Evolutionary conservation across 2,888 invertebrate species (phyloP).

Genomic region (Apoderus coryli): DNA sequence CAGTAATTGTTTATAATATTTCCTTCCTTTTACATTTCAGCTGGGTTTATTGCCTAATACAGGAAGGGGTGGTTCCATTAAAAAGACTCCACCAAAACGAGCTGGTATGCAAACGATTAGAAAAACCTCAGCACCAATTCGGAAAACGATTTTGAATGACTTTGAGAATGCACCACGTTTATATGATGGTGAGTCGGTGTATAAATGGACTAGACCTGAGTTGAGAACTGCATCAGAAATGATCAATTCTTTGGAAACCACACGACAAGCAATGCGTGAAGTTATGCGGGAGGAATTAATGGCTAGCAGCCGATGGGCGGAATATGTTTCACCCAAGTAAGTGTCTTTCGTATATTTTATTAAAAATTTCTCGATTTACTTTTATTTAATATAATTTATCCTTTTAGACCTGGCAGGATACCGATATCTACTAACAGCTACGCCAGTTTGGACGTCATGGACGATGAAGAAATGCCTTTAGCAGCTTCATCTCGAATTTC

Average conservation of each 20-base stretch:
- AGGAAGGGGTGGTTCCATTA: background rate
- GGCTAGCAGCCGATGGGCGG: constrained; percentile 20
- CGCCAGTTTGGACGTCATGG: constrained; percentile 28
- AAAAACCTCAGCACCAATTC: too few species aligned
- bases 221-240: constrained; percentile 21
- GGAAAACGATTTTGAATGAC: constrained; percentile 27
- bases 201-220: constrained; percentile 24
- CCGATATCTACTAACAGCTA: too few species aligned
- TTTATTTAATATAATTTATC: too few species aligned
- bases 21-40: too few species aligned
- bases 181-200: constrained; percentile 19
- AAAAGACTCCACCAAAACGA: background rate
- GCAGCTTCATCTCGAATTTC: constrained; percentile 20
- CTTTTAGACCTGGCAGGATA: too few species aligned
- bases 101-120: too few species aligned
- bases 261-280: constrained; percentile 20
- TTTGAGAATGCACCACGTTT: constrained; percentile 17
- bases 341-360: constrained; percentile 7
- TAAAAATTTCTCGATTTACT: background rate
- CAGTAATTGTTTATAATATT: too few species aligned
- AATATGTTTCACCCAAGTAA: constrained; percentile 20
- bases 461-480: constrained; percentile 28
- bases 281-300: constrained; percentile 19
- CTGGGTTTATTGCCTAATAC: constrained; percentile 24
- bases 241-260: constrained; percentile 22